phyloP scores from a whole-genome alignment of 1,140 invertebrate species.

The Tetragnatha versicolor region DNA sequence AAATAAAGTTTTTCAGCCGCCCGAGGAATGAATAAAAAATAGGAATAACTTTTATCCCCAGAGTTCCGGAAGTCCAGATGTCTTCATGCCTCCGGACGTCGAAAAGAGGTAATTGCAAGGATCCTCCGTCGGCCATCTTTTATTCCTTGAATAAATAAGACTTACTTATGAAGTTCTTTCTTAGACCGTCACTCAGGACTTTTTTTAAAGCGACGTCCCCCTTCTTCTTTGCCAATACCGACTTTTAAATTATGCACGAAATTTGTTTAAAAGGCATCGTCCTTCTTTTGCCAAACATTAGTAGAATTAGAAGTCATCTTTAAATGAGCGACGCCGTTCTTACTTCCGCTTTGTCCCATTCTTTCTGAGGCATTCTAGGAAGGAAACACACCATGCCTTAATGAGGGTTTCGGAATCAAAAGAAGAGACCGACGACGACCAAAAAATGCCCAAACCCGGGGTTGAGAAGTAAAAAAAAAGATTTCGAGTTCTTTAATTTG shows the following conservation, averaged over 20 bases:
- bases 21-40: too few species aligned
- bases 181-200: conserved; percentile 12
- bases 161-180: conserved; percentile 17
- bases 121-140: not conserved
- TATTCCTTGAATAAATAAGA: conserved; percentile 17
- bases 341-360: not conserved
- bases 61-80: too few species aligned
- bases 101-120: not conserved
- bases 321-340: not conserved
- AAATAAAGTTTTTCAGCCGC: too few species aligned
- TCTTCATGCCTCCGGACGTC: too few species aligned
- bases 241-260: conserved; percentile 22
- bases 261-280: conserved; percentile 14
- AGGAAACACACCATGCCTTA: conserved; percentile 3
- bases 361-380: not conserved
- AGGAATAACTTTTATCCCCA: too few species aligned
- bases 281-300: not conserved
- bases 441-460: too few species aligned
- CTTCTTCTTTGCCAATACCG: not conserved
- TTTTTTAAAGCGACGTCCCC: conserved; percentile 3
- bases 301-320: conserved; percentile 4
- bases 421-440: too few species aligned
- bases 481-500: conserved; percentile 5
- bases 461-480: not conserved
- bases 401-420: conserved; percentile 15